Evolutionary conservation across 2,797 vertebrate genomes (phyloP), one percentile per base, ranked within the genome.

Genomic region (Falco novaeseelandiae): DNA sequence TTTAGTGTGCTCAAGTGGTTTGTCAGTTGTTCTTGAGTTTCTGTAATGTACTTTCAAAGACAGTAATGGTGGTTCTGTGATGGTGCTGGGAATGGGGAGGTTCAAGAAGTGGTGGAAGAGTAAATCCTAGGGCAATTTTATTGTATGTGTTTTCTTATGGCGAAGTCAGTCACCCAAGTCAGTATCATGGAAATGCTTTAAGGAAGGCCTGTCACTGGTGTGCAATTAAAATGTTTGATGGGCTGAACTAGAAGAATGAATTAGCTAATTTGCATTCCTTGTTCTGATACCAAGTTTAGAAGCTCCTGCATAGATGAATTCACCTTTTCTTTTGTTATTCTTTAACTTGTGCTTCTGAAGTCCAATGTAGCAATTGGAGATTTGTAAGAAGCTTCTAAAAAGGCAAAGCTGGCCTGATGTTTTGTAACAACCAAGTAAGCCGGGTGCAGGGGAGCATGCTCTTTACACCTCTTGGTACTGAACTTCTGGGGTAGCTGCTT

Each of bases 211-310:
- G 79, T 84, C 0, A 0, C 2, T 70, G 40, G 32, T 44, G 25
- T 48, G 46, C 32, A 36, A 26, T 66, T 78, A 62, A 40, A 40
- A 40, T 36, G 10, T 54, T 14, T 55, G 48, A 21, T 40, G 48
- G 12, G 34, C 74, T 87, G 65, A 73, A 30, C 87, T 74, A 54
- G 23, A 81, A 34, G 36, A 32, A 29, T 54, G 42, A 92, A 57
- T 93, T 59, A 46, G 65, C 36, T 59, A 29, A 79, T 38, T 81
- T 85, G 21, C 6, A 17, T 54, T 89, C 49, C 17, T 90, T 92
- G 34, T 34, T 78, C 52, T 73, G 55, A 71, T 73, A 84, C 55
- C 40, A 69, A 63, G 18, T 90, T 88, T 76, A 90, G 91, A 96
- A 82, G 65, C 26, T 77, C 83, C 65, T 82, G 40, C 38, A 12